Conservation (phyloP, 2,113 vertebrate species). For the Columba janthina region DNA sequence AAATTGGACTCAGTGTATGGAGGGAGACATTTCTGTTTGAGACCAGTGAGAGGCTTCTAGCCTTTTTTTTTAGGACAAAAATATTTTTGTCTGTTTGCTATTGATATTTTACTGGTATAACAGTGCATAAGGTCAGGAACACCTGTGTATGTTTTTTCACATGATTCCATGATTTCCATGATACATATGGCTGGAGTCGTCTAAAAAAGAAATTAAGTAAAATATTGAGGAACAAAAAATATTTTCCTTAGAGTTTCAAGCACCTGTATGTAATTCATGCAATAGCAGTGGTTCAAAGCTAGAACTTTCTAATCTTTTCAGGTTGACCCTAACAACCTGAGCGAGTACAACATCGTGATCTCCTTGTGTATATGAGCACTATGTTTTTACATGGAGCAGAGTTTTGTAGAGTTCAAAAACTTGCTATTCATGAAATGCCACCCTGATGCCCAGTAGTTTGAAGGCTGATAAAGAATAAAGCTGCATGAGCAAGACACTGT, state of each 20-base stretch:
- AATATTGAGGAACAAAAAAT: not conserved
- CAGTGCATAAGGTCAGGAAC: not conserved
- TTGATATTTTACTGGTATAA: not conserved
- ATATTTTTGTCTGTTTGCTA: not conserved
- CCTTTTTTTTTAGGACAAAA: too few relatives aligned
- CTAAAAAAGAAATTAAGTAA: not conserved
- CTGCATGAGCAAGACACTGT: not conserved
- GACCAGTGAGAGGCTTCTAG: not conserved
- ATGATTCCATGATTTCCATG: not conserved
- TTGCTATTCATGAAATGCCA: not conserved
- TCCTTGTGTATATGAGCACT: not conserved
- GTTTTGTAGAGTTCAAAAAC: not conserved
- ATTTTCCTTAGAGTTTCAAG: not conserved
- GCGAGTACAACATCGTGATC: accelerated
- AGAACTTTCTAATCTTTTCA: not conserved
- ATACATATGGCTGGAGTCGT: not conserved
- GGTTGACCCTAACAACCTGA: not conserved
- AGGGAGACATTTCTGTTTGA: not conserved
- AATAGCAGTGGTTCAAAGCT: not conserved
- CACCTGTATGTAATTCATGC: not conserved
- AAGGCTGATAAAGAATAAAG: not conserved
- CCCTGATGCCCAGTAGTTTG: not conserved
- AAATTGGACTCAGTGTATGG: not conserved
- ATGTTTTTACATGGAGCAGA: not conserved
- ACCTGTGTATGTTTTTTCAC: not conserved